A percentile compares a stretch with the other conserved stretches of the same genome.
phyloP scores from a whole-genome alignment of 2,113 vertebrate species.

The Halcyon malimbica region DNA sequence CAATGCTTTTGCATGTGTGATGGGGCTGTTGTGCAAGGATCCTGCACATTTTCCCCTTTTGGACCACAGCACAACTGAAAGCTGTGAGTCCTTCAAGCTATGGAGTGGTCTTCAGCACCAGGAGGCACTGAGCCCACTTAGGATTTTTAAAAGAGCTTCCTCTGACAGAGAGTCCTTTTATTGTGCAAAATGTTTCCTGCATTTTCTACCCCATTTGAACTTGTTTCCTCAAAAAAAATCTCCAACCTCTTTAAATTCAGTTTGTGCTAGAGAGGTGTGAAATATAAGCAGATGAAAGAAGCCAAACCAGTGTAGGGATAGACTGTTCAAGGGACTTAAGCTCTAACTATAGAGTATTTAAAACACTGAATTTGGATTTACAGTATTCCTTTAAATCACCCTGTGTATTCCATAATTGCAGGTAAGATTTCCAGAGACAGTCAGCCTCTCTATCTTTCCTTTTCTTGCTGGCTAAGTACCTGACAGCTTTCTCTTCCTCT shows the following conservation, averaged over 20 bases:
- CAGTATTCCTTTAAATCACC: conserved; percentile 23
- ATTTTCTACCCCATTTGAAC: neutral
- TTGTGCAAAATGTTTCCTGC: neutral
- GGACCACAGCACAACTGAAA: neutral
- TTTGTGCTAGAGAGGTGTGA: conserved; percentile 40
- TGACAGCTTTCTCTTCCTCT: neutral
- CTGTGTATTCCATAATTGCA: neutral
- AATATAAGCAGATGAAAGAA: conserved; percentile 32
- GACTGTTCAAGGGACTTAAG: conserved; percentile 7
- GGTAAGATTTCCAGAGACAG: neutral
- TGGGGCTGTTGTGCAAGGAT: neutral
- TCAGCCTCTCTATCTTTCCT: neutral
- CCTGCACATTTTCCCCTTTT: neutral
- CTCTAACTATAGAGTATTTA: conserved; percentile 39
- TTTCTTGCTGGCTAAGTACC: neutral
- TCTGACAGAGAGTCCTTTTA: neutral
- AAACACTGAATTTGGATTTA: conserved; percentile 34
- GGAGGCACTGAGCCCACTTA: neutral
- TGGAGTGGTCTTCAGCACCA: neutral
- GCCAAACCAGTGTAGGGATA: neutral
- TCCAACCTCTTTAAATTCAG: conserved; percentile 15
- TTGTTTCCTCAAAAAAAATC: neutral
- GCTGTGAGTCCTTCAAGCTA: neutral
- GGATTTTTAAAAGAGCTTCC: neutral
- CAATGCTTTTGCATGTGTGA: neutral